phyloP scores from a whole-genome alignment of 2,113 vertebrate species.

The Gobio gobio region DNA sequence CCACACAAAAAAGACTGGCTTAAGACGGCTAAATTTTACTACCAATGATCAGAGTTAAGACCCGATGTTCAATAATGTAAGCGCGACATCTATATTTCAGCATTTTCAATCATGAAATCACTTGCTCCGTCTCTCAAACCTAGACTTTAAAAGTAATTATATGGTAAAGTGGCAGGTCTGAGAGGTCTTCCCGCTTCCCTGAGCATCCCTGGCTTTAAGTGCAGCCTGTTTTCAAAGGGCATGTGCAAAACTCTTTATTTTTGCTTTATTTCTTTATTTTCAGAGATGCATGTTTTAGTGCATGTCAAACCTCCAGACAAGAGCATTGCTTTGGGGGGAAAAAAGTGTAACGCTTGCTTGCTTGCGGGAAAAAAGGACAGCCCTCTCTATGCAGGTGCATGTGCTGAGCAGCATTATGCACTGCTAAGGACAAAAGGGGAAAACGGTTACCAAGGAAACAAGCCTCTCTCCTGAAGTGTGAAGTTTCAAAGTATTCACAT shows the following conservation, averaged over 20 bases:
- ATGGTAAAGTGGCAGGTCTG: slow-evolving; percentile 9
- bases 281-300: not conserved
- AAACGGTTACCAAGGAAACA: slow-evolving; percentile 79
- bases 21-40: slow-evolving; percentile 31
- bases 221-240: slow-evolving; percentile 18
- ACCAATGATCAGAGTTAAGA: not conserved
- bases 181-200: not conserved
- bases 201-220: not conserved
- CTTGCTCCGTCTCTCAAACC: not conserved
- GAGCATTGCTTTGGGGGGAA: not conserved
- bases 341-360: not conserved
- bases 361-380: not conserved
- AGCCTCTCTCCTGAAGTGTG: slow-evolving; percentile 62
- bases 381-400: slow-evolving; percentile 19
- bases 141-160: slow-evolving; percentile 9
- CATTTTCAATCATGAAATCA: slow-evolving; percentile 48
- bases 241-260: not conserved
- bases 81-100: slow-evolving; percentile 44
- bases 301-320: not conserved
- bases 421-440: slow-evolving; percentile 47
- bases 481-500: slow-evolving; percentile 60
- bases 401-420: slow-evolving; percentile 54
- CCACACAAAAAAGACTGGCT: not conserved
- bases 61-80: slow-evolving; percentile 58
- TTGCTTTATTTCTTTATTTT: slow-evolving; percentile 5